These are phyloP conservation scores for Triplophysa tibetana DNA, from an alignment of 2,113 vertebrate species.

Conservation along the genomic window DNA sequence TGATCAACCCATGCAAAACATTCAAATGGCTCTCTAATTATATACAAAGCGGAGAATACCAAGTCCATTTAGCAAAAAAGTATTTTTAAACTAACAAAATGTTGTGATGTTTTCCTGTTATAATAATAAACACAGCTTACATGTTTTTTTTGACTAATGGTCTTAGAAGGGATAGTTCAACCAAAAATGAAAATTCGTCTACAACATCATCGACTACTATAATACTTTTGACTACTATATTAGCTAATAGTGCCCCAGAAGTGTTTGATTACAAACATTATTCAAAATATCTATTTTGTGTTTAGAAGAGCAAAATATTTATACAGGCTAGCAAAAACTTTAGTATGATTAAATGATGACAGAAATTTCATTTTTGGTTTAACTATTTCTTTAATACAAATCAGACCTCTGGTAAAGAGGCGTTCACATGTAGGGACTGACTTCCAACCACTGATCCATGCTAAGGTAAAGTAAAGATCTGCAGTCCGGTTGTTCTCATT, in stretches of 20 bases:
- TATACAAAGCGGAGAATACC: neutral
- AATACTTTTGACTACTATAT: no score
- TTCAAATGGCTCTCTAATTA: conserved; percentile 32
- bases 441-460: neutral
- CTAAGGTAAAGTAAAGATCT: conserved; percentile 47
- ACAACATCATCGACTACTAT: no score
- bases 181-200: no score
- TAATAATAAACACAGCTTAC: conserved; percentile 15
- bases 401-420: neutral
- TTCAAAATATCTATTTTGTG: no score
- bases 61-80: conserved; percentile 15
- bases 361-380: no score
- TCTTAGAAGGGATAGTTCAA: no score
- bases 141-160: neutral
- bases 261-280: no score
- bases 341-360: no score
- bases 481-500: conserved; percentile 28
- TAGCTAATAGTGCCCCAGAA: no score
- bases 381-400: conserved; percentile 16
- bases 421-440: neutral
- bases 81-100: neutral
- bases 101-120: neutral
- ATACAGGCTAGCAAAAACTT: no score
- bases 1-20: conserved; percentile 66
- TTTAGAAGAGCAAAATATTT: no score